Base-by-base conservation (phyloP, 2,797 vertebrate species). In the Malacoraja senta region DNA sequence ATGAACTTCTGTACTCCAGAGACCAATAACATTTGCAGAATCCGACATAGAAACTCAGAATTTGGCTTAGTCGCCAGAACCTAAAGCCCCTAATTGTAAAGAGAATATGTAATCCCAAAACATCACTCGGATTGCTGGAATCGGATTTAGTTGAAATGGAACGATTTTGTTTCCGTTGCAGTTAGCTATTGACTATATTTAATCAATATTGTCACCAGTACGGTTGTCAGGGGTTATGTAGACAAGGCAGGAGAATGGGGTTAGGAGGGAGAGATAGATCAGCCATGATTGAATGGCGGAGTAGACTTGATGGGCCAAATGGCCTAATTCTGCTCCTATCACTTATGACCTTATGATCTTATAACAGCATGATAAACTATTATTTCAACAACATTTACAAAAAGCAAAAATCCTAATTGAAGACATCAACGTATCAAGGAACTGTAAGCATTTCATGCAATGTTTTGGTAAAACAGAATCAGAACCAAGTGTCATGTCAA, bases 51-150 rank as follows among this genome's bases (percentile, higher is more conserved):
- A 65, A 68, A 88, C 65, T 65, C 8, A 88, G 84, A 88, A 68
- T 88, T 10, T 88, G 84, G 84, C 84, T 88, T 35, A 88, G 84
- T 88, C 84, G 35, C n/a, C 8, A 68, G 63, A 88, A 88, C 8
- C 84, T 12, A 68, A 21, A 68, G n/a, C 61, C n/a, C 61, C 17
- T 88, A 68, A 88, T 68, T 35, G 84, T 35, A 88, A 65, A 68
- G 3, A 21, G n/a, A 88, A 68, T 68, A 8, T 74, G 65, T 68
- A 17, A 68, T 88, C 63, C 63, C 29, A 35, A 88, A 63, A 24
- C n/a, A 35, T 68, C 84, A 35, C n/a, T 63, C 65, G 35, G 32
- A 88, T 65, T 35, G 29, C 32, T 88, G n/a, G 53, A 88, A 8
- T 24, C n/a, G 8, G 13, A 88, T 35, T 21, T 88, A 68, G 35